Base-by-base conservation (phyloP, 1,140 invertebrate species). In the Brachionus paranguensis region DNA sequence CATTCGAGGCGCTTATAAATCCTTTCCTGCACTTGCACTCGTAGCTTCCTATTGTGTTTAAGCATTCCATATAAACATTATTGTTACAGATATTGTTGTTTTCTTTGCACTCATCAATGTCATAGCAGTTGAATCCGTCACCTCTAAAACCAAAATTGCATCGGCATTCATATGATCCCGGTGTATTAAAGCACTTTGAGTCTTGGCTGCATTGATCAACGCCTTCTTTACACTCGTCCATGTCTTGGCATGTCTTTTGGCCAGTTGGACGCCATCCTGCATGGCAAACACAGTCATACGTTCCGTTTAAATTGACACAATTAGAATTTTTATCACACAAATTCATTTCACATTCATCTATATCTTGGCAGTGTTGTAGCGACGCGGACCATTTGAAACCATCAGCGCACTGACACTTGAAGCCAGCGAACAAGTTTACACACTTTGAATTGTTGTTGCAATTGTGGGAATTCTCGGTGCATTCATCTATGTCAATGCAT, bases 401-500 rank as follows among this genome's bases (percentile, higher is more conserved):
- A 29, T 43, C n/a, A 29, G n/a, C n/a, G 47, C 81, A 84, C 41
- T 47, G n/a, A 20, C 83, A 84, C n/a, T 20, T 53, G 53, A 27
- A 84, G 7, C 37, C 33, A 14, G 68, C 83, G 12, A 37, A 20
- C 17, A 43, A n/a, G 33, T 84, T 84, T 3, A 53, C 47, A 65
- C 83, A 84, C 12, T 60, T 68, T n/a, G 65, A 55, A 41, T 43
- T 33, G 8, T 24, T 45, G 12, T 53, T 27, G 64, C 83, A 84
- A 20, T 84, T 84, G 60, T 84, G 68, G 10, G 17, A n/a, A 64
- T 33, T 33, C n/a, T 70, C 27, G 8, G 3, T 27, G 27, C 83
- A 84, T 76, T 84, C 83, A 78, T 84, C 20, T 45, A 84, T 17
- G 29, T 84, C 83, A 43, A 65, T 14, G 55, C 83, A 84, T 60